These are phyloP conservation scores for Lithobates pipiens DNA, from an alignment of 2,797 vertebrate species.

Conservation along the genomic window DNA sequence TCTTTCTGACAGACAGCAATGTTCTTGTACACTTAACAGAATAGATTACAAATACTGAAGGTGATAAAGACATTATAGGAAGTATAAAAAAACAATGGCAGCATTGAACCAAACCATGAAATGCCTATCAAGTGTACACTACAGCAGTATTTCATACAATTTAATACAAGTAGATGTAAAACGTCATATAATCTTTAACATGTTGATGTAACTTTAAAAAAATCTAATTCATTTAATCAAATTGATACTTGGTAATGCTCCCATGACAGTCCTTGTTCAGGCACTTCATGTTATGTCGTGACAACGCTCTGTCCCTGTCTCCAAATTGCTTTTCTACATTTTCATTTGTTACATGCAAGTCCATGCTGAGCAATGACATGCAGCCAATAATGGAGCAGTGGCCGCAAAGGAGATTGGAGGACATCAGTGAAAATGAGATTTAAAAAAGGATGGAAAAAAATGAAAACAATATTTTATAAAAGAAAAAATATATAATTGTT, in stretches of 20 bases:
- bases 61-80: neutral
- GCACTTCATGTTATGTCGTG: neutral
- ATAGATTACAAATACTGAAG: neutral
- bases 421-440: too few species aligned
- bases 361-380: too few species aligned
- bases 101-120: neutral
- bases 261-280: neutral
- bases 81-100: neutral
- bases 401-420: too few species aligned
- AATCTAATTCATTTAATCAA: too few species aligned
- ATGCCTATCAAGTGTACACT: neutral
- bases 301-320: neutral
- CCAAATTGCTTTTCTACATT: too few species aligned
- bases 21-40: neutral
- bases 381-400: neutral
- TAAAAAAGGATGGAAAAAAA: too few species aligned
- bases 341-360: too few species aligned
- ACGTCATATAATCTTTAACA: neutral
- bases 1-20: conserved; percentile 23
- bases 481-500: too few species aligned
- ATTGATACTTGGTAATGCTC: too few species aligned
- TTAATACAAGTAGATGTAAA: neutral
- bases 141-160: neutral
- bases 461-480: too few species aligned
- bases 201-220: neutral